phyloP scores from a whole-genome alignment of 1,140 invertebrate genomes.

The Meloidogyne hapla region DNA sequence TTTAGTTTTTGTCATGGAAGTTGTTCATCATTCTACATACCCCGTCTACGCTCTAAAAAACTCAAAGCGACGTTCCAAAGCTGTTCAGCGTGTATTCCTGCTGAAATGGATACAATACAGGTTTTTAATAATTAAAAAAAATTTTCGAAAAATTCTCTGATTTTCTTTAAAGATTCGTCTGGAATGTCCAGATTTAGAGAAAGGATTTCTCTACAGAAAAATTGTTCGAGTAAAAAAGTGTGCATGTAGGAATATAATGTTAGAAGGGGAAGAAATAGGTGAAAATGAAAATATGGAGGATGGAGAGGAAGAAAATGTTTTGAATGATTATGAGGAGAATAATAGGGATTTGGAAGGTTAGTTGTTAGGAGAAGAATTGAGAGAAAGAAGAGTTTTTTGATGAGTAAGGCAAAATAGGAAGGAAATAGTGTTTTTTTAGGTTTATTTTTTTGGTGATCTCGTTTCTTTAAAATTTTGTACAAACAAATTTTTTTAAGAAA shows the following conservation, averaged over 20 bases:
- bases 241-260: conserved; percentile 44
- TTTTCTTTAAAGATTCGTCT: conserved; percentile 24
- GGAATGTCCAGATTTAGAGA: conserved; percentile 48
- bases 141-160: background rate
- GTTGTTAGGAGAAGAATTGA: background rate
- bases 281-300: conserved; percentile 20
- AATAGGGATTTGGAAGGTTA: background rate
- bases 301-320: conserved; percentile 3
- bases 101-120: conserved; percentile 47
- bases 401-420: background rate
- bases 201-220: conserved; percentile 37
- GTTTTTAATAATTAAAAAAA: conserved; percentile 6
- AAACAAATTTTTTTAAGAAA: too few relatives aligned
- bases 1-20: conserved; percentile 56
- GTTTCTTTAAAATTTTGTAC: too few relatives aligned
- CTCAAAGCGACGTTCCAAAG: conserved; percentile 54
- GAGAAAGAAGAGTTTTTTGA: background rate
- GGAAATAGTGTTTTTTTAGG: background rate
- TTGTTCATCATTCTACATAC: conserved; percentile 54
- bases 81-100: conserved; percentile 53
- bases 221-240: conserved; percentile 49
- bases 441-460: too few relatives aligned
- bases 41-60: conserved; percentile 50
- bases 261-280: conserved; percentile 30
- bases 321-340: background rate